phyloP scores from a whole-genome alignment of 1,140 invertebrate species.

The Acyrthosiphon pisum region DNA sequence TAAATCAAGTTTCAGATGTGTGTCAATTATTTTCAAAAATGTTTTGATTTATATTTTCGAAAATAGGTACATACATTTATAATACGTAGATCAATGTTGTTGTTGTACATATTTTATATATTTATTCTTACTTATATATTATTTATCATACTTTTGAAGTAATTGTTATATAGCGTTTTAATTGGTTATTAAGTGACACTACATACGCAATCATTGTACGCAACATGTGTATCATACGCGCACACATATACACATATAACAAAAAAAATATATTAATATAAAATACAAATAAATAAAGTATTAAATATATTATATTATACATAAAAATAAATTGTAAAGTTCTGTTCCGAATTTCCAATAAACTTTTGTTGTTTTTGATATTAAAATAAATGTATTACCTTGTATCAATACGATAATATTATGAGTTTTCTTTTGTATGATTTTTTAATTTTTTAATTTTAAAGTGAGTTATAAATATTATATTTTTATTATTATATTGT shows the following conservation, averaged over 20 bases:
- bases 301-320: neutral
- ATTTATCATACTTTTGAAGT: neutral
- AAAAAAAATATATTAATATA: neutral
- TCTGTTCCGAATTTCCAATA: neutral
- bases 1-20: neutral
- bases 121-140: neutral
- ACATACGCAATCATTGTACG: neutral
- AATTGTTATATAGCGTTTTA: neutral
- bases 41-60: neutral
- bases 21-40: neutral
- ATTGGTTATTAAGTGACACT: neutral
- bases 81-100: neutral
- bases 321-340: neutral
- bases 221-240: no score
- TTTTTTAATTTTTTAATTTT: neutral
- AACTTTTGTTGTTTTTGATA: neutral
- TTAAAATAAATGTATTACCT: neutral
- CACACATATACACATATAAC: neutral
- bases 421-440: neutral
- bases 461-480: neutral
- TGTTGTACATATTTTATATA: neutral
- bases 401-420: neutral
- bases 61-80: neutral
- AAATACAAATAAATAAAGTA: neutral
- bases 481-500: no score